Percentiles rank a stretch among this genome's conserved stretches.
phyloP scores from a whole-genome alignment of 2,797 vertebrate genomes.

The Ctenochaetus hawaiiensis region DNA sequence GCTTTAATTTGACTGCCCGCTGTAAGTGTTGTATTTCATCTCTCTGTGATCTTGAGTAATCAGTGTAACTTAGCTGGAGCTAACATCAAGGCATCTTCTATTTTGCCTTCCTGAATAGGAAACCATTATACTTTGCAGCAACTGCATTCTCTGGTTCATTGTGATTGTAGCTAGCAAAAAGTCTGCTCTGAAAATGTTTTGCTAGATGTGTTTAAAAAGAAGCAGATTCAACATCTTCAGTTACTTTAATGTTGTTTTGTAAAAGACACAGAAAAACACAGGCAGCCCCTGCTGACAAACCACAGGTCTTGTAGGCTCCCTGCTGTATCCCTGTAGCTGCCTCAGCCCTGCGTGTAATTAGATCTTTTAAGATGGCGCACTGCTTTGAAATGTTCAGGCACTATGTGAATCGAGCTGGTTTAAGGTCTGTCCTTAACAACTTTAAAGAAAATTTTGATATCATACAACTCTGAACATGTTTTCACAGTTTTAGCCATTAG shows the following conservation, averaged over 20 bases:
- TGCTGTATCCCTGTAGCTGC: neutral
- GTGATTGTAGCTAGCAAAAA: neutral
- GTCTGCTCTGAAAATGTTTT: conserved; percentile 3
- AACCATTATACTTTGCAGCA: neutral
- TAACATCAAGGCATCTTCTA: neutral
- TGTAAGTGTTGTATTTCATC: neutral
- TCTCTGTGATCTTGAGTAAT: neutral
- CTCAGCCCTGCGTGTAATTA: neutral
- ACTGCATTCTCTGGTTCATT: neutral
- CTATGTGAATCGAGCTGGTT: neutral
- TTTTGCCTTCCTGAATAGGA: neutral
- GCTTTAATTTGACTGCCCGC: neutral
- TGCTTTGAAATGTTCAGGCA: neutral
- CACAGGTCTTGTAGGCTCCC: neutral
- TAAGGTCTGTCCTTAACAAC: neutral
- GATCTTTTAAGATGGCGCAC: neutral
- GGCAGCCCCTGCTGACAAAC: neutral
- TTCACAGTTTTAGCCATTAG: too few species aligned
- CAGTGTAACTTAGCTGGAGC: neutral
- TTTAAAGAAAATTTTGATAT: neutral
- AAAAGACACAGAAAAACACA: neutral
- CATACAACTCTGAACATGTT: neutral
- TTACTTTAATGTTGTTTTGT: neutral
- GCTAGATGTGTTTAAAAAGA: neutral
- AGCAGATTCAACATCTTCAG: neutral